These are phyloP conservation scores for Melanotaenia boesemani DNA, from an alignment of 2,797 vertebrate genomes.

Conservation along the genomic window DNA sequence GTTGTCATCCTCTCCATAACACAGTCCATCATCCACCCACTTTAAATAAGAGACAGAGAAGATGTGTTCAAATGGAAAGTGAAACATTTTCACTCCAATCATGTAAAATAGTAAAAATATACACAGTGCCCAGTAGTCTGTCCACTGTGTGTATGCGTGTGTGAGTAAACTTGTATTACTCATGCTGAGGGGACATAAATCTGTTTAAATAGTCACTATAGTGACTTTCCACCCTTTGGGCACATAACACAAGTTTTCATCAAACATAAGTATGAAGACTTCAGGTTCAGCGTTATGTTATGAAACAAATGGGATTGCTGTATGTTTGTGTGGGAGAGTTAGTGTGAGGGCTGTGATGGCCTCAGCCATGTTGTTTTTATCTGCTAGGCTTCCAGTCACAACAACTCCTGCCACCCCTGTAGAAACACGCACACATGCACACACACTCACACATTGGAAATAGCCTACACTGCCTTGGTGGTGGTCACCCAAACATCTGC, in stretches of 20 bases:
- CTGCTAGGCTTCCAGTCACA: constrained; percentile 62
- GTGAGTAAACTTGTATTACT: constrained; percentile 7
- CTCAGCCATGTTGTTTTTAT: constrained; percentile 54
- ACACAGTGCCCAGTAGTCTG: constrained; percentile 52
- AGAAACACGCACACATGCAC: constrained; percentile 40
- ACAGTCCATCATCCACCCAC: constrained; percentile 14
- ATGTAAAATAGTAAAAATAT: constrained; percentile 34
- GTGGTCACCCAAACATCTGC: constrained; percentile 77
- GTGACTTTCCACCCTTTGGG: not conserved
- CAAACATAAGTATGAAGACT: not conserved
- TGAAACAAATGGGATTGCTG: not conserved
- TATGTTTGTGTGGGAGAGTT: constrained; percentile 1
- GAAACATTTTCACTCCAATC: not conserved
- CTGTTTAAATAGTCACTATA: not conserved
- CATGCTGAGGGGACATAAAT: constrained; percentile 1
- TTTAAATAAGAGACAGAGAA: constrained; percentile 13
- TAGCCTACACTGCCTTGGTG: constrained; percentile 47
- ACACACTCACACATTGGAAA: constrained; percentile 53
- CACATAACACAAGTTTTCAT: not conserved
- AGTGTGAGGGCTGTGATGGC: constrained; percentile 46
- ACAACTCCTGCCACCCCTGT: constrained; percentile 60
- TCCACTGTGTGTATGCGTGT: constrained; percentile 1
- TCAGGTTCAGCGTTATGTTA: not conserved
- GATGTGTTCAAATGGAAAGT: constrained; percentile 8
- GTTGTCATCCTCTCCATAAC: constrained; percentile 28